Conservation (phyloP, 1,140 invertebrate species). For the Drosophila orosa region DNA sequence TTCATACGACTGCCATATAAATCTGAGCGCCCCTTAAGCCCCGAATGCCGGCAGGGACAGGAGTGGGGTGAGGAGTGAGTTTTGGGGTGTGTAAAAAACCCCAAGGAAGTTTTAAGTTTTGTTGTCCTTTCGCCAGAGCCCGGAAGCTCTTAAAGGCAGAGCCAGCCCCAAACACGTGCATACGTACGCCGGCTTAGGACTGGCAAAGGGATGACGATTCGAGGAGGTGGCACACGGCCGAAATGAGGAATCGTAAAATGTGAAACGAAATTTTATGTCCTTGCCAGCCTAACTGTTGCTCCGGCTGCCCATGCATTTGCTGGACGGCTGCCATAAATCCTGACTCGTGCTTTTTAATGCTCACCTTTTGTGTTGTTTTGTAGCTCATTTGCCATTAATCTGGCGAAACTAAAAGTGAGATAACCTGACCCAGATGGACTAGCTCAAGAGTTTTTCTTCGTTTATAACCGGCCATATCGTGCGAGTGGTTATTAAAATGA, state of each 20-base stretch:
- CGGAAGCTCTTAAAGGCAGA: conserved; percentile 62
- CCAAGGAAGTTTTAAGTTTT: conserved; percentile 64
- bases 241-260: conserved; percentile 49
- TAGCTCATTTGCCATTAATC: conserved; percentile 60
- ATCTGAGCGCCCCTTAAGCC: conserved; percentile 19
- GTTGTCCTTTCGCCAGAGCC: conserved; percentile 44
- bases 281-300: conserved; percentile 38
- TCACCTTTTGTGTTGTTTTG: conserved; percentile 38
- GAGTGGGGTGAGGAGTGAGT: conserved; percentile 4
- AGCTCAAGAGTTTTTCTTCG: conserved; percentile 4
- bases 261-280: conserved; percentile 45
- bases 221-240: background rate
- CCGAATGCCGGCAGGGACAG: background rate
- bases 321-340: conserved; percentile 49
- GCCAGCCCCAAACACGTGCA: conserved; percentile 42
- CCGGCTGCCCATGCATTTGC: conserved; percentile 16
- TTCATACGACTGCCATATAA: conserved; percentile 19
- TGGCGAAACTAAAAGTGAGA: conserved; percentile 32
- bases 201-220: conserved; percentile 20
- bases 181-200: conserved; percentile 30
- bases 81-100: conserved; percentile 16
- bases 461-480: conserved; percentile 13
- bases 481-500: conserved; percentile 5
- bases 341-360: conserved; percentile 50
- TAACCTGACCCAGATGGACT: conserved; percentile 34